A percentile compares a stretch with the other conserved stretches of the same genome.
Evolutionary conservation across 2,113 vertebrate genomes (phyloP).

Genomic region (Zosterops japonicus): DNA sequence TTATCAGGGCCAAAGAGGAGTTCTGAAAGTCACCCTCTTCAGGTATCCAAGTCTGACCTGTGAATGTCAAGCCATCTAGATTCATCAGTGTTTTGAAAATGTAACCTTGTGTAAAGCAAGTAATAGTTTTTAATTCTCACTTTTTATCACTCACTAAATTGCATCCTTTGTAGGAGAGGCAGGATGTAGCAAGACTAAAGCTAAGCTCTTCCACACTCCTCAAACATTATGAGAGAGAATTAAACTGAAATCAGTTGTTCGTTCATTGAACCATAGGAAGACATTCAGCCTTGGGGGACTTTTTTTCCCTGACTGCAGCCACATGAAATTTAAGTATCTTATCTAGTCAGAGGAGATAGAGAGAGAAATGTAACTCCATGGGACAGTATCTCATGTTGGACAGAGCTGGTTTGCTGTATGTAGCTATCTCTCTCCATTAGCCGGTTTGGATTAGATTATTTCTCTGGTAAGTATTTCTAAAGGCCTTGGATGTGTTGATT

Average conservation of each 20-base stretch:
- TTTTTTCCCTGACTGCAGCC: not conserved
- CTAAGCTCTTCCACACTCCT: not conserved
- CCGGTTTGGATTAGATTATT: conserved; percentile 22
- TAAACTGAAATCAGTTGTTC: conserved; percentile 7
- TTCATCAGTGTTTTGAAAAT: not conserved
- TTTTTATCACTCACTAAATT: not conserved
- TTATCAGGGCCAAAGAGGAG: not conserved
- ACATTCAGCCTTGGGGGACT: not conserved
- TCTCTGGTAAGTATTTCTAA: not conserved
- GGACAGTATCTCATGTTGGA: not conserved
- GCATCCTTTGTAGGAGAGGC: not conserved
- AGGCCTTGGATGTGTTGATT: not conserved
- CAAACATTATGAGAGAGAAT: not conserved
- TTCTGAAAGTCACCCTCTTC: not conserved
- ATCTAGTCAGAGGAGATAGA: conserved; percentile 15
- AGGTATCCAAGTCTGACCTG: not conserved
- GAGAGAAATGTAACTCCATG: conserved; percentile 16
- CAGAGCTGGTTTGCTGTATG: not conserved
- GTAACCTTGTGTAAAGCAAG: not conserved
- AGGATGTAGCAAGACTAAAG: not conserved
- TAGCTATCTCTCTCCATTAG: not conserved
- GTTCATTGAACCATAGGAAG: not conserved
- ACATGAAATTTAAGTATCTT: conserved; percentile 41
- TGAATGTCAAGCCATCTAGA: not conserved
- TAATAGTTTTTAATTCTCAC: not conserved